Conservation (phyloP, 2,113 vertebrate genomes). For the Oncorhynchus clarkii region DNA sequence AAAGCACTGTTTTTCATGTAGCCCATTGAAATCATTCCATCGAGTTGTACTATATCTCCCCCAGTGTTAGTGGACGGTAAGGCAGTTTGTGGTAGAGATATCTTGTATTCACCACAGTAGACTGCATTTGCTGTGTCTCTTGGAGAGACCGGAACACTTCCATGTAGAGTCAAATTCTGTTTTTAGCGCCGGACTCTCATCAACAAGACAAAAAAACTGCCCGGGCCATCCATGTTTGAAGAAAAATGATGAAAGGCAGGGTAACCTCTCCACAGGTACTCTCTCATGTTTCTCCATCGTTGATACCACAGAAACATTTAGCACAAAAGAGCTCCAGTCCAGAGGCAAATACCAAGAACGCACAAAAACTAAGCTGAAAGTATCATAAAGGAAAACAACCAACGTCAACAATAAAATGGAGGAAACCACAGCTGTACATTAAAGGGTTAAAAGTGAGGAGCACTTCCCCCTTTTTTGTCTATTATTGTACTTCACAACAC, state of each 20-base stretch:
- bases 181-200: too few species aligned
- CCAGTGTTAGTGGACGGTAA: constrained; percentile 51
- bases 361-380: constrained; percentile 45
- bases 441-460: constrained; percentile 67
- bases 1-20: constrained; percentile 12
- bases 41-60: constrained; percentile 25
- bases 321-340: constrained; percentile 51
- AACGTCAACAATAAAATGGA: constrained; percentile 55
- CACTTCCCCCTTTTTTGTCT: constrained; percentile 23
- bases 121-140: constrained; percentile 45
- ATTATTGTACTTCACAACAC: constrained; percentile 33
- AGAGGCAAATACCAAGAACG: constrained; percentile 56
- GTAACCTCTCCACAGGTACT: neutral
- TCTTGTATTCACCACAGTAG: constrained; percentile 54
- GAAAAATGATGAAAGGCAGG: too few species aligned
- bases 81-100: constrained; percentile 64
- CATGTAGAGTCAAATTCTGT: too few species aligned
- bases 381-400: constrained; percentile 59
- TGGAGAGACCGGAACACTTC: constrained; percentile 26
- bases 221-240: too few species aligned
- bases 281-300: constrained; percentile 53
- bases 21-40: constrained; percentile 17
- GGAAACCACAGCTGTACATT: constrained; percentile 71
- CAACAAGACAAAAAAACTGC: too few species aligned
- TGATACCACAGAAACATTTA: constrained; percentile 46